Evolutionary conservation across 2,113 vertebrate genomes (phyloP), one percentile per base, ranked within the genome.

Genomic region (Crypturellus undulatus): DNA sequence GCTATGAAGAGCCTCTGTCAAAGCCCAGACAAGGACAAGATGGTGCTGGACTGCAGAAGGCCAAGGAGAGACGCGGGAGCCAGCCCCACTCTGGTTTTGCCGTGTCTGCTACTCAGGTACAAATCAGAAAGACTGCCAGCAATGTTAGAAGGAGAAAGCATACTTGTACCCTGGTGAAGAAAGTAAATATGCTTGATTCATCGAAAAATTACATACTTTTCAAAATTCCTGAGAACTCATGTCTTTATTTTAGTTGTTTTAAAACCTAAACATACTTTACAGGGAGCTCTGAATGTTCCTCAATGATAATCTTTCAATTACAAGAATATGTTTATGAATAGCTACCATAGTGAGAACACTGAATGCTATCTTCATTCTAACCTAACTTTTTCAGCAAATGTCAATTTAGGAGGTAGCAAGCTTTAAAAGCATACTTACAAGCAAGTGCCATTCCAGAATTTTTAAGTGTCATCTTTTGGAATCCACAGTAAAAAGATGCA

Each of bases 91-190:
- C 3, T 68, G 40, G 43, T 81, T 64, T 34, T 18, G 12, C 40
- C n/a, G 42, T 32, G 3, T 5, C 90, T 75, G 8, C 17, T 54
- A 40, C 4, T 64, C 2, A 62, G 8, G 25, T 51, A 51, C 30
- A 40, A 43, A 68, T 22, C 32, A 63, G 6, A 54, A 56, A 1
- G 67, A 45, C 47, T 51, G 19, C 4, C 26, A 11, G 3, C 16
- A 4, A 3, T 8, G 1, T 13, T n/a, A 40, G 0, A 1, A 79
- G 25, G 5, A 6, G 60, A 76, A 87, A 14, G 28, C 7, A 72
- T 38, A 59, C 9, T 47, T 80, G 17, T 6, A 16, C 1, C 0
- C 1, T 51, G 34, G 26, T 17, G 19, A 92, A 40, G 38, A 69
- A 64, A 90, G 67, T 26, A 38, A 78, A 58, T 49, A 14, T 10